These are phyloP conservation scores for Hoplias malabaricus DNA, from an alignment of 2,113 vertebrate genomes.

Conservation along the genomic window DNA sequence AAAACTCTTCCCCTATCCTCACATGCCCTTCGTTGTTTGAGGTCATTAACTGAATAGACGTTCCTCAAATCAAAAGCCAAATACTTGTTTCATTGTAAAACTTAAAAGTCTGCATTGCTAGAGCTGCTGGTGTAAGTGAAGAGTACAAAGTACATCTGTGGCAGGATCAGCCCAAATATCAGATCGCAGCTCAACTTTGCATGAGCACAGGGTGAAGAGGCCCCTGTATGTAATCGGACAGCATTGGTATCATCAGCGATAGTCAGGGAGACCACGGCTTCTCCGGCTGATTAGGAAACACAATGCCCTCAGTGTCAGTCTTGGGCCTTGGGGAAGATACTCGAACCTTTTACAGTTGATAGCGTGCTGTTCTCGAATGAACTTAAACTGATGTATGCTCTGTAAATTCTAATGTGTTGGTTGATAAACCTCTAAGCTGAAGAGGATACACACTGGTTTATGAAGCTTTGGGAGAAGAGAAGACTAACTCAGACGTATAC, in stretches of 20 bases:
- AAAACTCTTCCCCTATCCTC: constrained; percentile 12
- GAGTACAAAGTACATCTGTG: background rate
- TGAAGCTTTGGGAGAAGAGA: no score
- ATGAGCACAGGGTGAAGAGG: constrained; percentile 12
- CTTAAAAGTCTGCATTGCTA: background rate
- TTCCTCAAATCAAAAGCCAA: constrained; percentile 17
- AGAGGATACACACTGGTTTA: no score
- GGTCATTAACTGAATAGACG: no score
- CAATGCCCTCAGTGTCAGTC: constrained; percentile 20
- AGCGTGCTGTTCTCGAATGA: background rate
- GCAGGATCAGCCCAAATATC: constrained; percentile 19
- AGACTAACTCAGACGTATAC: no score
- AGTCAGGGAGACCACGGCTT: constrained; percentile 17
- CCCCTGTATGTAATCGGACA: constrained; percentile 4
- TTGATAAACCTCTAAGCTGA: background rate
- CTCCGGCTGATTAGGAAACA: constrained; percentile 38
- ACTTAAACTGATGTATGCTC: background rate
- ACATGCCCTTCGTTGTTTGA: constrained; percentile 11
- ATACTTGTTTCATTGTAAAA: background rate
- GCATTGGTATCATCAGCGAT: constrained; percentile 25
- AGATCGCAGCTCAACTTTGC: constrained; percentile 4
- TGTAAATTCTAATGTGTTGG: no score
- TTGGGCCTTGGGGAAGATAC: background rate
- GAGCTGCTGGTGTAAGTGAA: constrained; percentile 2
- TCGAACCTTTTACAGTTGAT: background rate